Percentiles rank a stretch among this genome's conserved stretches.
Conservation (phyloP, 2,888 invertebrate species). For the Harpalus rufipes region DNA sequence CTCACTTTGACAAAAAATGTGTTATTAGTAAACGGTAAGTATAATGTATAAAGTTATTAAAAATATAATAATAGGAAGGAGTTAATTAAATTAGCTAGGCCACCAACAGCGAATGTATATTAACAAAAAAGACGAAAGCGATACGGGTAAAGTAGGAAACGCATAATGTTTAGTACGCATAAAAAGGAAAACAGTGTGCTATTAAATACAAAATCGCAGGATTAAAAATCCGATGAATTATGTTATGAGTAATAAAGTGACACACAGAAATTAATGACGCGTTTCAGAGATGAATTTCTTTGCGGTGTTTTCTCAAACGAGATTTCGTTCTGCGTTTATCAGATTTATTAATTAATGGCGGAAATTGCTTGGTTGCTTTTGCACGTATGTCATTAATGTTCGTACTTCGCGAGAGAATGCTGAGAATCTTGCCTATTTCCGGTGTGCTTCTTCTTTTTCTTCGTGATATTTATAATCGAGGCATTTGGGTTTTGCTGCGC, state of each 20-base stretch:
- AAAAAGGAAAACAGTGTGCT: background rate
- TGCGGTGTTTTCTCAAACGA: slow-evolving; percentile 45
- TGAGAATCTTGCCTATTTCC: slow-evolving; percentile 41
- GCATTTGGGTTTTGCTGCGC: slow-evolving; percentile 48
- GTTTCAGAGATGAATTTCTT: slow-evolving; percentile 43
- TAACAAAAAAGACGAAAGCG: background rate
- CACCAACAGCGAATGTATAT: background rate
- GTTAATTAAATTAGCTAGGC: background rate
- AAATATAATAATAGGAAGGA: background rate
- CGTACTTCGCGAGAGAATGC: slow-evolving; percentile 29
- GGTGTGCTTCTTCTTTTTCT: slow-evolving; percentile 41
- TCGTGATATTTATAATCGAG: slow-evolving; percentile 21
- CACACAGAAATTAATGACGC: slow-evolving; percentile 45
- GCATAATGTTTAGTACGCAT: background rate
- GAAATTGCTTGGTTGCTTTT: slow-evolving; percentile 46
- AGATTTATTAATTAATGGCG: slow-evolving; percentile 56
- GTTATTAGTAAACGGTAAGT: background rate
- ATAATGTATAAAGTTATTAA: background rate
- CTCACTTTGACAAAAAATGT: background rate
- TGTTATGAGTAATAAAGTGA: slow-evolving; percentile 11
- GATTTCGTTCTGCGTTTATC: slow-evolving; percentile 51
- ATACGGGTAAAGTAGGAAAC: background rate
- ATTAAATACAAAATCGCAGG: background rate
- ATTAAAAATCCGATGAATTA: background rate
- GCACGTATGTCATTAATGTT: slow-evolving; percentile 51